phyloP scores from a whole-genome alignment of 2,113 vertebrate species.

The Cheirogaleus medius region DNA sequence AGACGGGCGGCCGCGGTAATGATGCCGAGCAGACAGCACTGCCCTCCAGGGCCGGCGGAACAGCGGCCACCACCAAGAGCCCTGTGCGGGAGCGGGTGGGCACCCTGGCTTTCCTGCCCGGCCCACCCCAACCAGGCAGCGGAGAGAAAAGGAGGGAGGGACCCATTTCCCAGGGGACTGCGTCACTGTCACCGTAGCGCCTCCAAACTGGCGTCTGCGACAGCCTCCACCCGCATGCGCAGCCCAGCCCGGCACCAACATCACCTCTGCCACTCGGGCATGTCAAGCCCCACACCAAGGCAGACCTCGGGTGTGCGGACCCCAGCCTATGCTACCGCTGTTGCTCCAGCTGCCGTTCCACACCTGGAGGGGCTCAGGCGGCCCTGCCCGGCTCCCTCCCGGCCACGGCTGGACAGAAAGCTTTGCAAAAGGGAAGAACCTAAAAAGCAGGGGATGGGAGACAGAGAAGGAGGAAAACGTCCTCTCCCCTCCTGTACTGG shows the following conservation, averaged over 20 bases:
- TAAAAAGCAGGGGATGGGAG: neutral
- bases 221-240: fast-evolving
- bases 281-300: neutral
- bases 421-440: neutral
- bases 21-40: fast-evolving
- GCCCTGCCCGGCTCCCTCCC: slow-evolving; percentile 55
- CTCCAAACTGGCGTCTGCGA: neutral
- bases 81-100: no score
- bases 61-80: neutral
- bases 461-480: neutral
- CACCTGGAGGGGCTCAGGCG: slow-evolving; percentile 83
- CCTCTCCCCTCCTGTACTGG: neutral
- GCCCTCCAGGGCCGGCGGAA: neutral
- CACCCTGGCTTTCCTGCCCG: neutral
- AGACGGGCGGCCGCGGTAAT: neutral
- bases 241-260: no score
- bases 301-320: neutral
- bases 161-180: neutral
- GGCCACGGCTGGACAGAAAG: neutral
- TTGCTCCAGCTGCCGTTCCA: slow-evolving; percentile 78
- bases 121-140: neutral
- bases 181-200: fast-evolving
- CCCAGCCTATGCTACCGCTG: slow-evolving; percentile 51
- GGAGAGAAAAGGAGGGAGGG: neutral
- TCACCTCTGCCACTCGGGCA: fast-evolving